Evolutionary conservation across 2,113 vertebrate genomes (phyloP).

Genomic region (Mohoua ochrocephala): DNA sequence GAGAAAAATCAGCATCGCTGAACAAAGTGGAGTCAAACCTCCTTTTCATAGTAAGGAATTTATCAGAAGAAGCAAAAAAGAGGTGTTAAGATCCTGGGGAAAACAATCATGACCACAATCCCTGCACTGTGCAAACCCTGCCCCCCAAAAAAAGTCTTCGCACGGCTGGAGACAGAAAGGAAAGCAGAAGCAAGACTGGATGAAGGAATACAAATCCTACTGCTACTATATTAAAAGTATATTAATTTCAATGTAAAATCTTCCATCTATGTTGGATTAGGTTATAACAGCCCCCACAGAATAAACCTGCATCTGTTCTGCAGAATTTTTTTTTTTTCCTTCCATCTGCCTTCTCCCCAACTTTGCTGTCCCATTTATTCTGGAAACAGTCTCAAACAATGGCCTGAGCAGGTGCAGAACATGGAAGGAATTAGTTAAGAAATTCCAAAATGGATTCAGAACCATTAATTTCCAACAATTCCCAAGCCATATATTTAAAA

Average conservation of each 20-base stretch:
- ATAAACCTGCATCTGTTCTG: background rate
- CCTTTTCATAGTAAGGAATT: background rate
- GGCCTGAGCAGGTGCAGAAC: background rate
- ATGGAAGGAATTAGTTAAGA: background rate
- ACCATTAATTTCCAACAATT: background rate
- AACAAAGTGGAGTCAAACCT: background rate
- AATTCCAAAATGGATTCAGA: background rate
- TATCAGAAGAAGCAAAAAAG: background rate
- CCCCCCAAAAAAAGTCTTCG: background rate
- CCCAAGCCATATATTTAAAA: background rate
- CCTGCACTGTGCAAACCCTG: background rate
- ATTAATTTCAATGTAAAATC: background rate
- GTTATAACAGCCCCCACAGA: background rate
- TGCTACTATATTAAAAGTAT: background rate
- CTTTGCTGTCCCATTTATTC: background rate
- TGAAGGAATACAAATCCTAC: background rate
- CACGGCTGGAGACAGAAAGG: background rate
- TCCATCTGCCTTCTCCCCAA: background rate
- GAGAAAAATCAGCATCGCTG: background rate
- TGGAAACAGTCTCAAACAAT: background rate
- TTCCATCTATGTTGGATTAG: background rate
- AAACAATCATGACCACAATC: background rate
- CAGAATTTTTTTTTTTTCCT: background rate
- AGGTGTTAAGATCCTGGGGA: background rate
- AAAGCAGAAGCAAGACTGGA: background rate